Base-by-base conservation (phyloP, 1,140 invertebrate species). In the Heliothis subflexa region DNA sequence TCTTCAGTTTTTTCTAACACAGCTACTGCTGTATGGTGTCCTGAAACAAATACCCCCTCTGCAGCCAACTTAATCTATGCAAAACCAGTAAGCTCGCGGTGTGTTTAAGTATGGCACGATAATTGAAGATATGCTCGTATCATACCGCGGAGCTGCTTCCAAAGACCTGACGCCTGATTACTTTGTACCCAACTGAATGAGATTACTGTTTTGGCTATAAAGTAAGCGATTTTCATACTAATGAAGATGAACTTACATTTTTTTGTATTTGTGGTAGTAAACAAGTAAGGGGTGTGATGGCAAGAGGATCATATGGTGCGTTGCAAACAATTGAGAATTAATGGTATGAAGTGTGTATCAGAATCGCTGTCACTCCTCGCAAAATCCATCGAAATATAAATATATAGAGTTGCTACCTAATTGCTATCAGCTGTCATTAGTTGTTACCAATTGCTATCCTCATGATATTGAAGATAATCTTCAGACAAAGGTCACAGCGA, bases 71-170 rank as follows among this genome's bases (percentile, higher is more conserved):
- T 87, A 83, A 57, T 93, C 92, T 91, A 70, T 92, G 88, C 52
- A n/a, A 84, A 88, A 88, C 85, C 83, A 87, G 88, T 89, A 88
- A 87, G 83, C 85, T 82, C 83, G 84, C 88, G 87, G 89, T 92
- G 86, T 91, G 85, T 93, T 93, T 93, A 93, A 93, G 92, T 93
- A 93, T 92, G 91, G 92, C 91, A 93, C 92, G 92, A 91, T 93
- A 93, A 93, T 93, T 93, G 90, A 93, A 93, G 91, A 90, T 91
- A 92, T 89, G 87, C 87, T 85, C 73, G 88, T 90, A 91, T 93
- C 89, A 90, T 91, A 91, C 88, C 85, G 88, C 85, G 85, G 85
- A 83, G 82, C 81, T 78, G 80, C 85, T 85, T 83, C 79, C 74
- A 80, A 61, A 85, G 89, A 90, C 59, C 83, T 92, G 90, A 91